A percentile compares a stretch with the other conserved stretches of the same genome.
These are phyloP conservation scores for Anneissia japonica DNA, from an alignment of 35 echinoderm and acorn worm species.

Conservation along the genomic window DNA sequence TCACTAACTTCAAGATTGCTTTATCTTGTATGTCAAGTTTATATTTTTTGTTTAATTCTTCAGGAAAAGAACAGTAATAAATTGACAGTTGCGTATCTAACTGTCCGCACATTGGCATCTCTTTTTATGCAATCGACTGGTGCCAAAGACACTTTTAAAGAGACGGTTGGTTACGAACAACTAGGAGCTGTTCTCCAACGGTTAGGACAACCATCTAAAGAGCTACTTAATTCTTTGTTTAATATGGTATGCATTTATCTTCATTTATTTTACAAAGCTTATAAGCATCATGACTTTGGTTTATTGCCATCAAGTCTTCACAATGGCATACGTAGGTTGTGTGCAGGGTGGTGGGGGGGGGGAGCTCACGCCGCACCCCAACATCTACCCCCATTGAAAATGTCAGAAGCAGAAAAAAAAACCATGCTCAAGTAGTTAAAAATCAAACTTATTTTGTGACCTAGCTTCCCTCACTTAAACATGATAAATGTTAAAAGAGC, in stretches of 20 bases:
- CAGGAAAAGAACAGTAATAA: slow-evolving; percentile 53
- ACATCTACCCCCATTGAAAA: no score
- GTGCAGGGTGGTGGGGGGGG: no score
- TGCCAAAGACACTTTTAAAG: slow-evolving; percentile 77
- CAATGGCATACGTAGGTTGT: no score
- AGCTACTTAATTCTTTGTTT: slow-evolving; percentile 70
- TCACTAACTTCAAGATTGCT: not conserved
- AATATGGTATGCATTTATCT: slow-evolving; percentile 65
- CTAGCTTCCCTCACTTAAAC: no score
- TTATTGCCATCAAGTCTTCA: no score
- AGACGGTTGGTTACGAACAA: slow-evolving; percentile 57
- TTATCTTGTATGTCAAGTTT: no score
- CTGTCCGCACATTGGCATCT: slow-evolving; percentile 54
- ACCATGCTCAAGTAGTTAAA: no score
- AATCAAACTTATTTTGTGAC: no score
- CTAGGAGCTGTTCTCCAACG: slow-evolving; percentile 49
- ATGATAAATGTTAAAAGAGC: no score
- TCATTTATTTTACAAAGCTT: not conserved
- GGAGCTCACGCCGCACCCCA: no score
- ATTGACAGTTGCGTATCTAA: slow-evolving; percentile 58
- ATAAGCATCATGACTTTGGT: not conserved
- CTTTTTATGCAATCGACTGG: slow-evolving; percentile 46
- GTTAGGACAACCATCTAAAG: slow-evolving; percentile 59
- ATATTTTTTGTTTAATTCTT: not conserved
- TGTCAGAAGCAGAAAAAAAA: no score